phyloP scores from a whole-genome alignment of 2,888 invertebrate species.

The Eilema caniola region DNA sequence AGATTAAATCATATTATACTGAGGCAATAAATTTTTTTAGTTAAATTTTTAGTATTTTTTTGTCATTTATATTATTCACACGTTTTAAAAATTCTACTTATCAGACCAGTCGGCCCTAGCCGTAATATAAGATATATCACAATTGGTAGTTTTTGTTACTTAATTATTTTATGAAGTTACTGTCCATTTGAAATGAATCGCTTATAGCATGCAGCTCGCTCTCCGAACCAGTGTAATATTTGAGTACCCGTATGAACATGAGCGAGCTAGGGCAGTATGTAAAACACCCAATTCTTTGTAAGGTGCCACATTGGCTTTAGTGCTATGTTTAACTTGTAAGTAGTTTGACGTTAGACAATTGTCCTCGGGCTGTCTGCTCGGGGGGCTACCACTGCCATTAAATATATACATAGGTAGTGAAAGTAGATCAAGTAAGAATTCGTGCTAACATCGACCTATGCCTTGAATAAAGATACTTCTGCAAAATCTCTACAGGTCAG shows the following conservation, averaged over 20 bases:
- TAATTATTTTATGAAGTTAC: constrained; percentile 46
- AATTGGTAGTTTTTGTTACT: constrained; percentile 48
- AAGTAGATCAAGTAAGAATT: constrained; percentile 57
- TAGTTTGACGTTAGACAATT: constrained; percentile 56
- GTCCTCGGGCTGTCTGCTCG: constrained; percentile 19
- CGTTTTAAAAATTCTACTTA: neutral
- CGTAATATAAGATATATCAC: constrained; percentile 47
- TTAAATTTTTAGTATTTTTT: constrained; percentile 14
- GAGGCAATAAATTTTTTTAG: neutral
- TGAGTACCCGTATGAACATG: constrained; percentile 21
- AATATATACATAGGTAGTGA: constrained; percentile 53
- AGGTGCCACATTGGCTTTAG: constrained; percentile 68
- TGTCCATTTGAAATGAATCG: constrained; percentile 33
- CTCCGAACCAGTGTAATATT: constrained; percentile 18
- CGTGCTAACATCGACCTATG: constrained; percentile 29
- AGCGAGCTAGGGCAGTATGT: constrained; percentile 34
- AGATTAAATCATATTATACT: neutral
- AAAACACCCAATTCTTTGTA: constrained; percentile 53
- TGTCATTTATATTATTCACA: constrained; percentile 13
- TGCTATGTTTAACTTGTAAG: constrained; percentile 52
- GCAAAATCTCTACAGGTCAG: constrained; percentile 30
- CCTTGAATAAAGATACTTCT: too few species aligned
- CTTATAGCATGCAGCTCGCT: constrained; percentile 29
- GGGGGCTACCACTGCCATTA: constrained; percentile 48
- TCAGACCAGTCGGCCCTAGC: constrained; percentile 52